These are phyloP conservation scores for Origma solitaria DNA, from an alignment of 2,113 vertebrate genomes.

Conservation along the genomic window DNA sequence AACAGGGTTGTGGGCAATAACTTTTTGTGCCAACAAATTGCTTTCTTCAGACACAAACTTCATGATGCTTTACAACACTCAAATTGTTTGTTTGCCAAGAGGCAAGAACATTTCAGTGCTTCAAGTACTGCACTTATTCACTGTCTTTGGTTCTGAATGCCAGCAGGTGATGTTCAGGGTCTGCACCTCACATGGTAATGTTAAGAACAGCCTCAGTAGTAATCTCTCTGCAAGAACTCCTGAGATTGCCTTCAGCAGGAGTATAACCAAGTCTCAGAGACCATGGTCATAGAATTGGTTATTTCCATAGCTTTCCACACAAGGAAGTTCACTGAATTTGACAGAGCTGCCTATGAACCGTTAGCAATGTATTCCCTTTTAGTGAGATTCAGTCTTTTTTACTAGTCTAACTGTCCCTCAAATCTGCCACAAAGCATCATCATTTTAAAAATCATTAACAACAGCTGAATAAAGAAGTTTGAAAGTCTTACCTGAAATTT, in stretches of 20 bases:
- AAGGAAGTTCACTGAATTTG: not conserved
- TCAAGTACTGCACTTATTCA: rapidly evolving
- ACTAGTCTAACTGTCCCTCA: not conserved
- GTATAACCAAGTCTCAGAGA: not conserved
- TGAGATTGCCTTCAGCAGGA: not conserved
- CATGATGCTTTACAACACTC: not conserved
- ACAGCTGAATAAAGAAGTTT: not conserved
- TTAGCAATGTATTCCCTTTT: not conserved
- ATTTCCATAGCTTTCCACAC: not conserved
- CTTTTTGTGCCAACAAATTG: not conserved
- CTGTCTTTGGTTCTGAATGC: not conserved
- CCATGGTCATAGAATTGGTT: not conserved
- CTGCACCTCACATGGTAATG: rapidly evolving
- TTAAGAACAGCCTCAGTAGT: not conserved
- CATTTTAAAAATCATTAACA: not conserved
- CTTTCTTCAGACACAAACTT: not conserved
- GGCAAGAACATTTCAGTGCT: not conserved
- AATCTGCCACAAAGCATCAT: not conserved
- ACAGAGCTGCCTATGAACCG: not conserved
- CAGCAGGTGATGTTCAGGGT: not conserved
- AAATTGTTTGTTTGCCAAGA: not conserved
- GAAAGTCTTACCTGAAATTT: constrained; percentile 35
- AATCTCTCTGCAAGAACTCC: not conserved
- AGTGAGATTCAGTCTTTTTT: not conserved
- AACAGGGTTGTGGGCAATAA: not conserved